These are phyloP conservation scores for Ips typographus DNA, from an alignment of 1,140 invertebrate genomes.

Conservation along the genomic window DNA sequence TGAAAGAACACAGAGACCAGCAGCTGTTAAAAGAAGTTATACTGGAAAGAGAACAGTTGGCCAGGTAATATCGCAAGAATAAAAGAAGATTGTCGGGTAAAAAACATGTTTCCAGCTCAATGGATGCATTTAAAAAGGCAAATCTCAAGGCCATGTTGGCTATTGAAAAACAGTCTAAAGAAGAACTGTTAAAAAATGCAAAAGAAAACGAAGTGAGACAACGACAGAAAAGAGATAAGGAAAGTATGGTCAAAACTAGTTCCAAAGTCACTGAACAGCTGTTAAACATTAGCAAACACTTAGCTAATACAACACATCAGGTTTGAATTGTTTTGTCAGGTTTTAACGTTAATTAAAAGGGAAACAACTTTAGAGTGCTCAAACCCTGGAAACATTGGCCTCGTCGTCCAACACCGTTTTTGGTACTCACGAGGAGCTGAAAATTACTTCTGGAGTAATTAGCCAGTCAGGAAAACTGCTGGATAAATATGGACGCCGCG, in stretches of 20 bases:
- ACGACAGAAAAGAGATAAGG: conserved; percentile 65
- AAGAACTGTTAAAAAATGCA: conserved; percentile 64
- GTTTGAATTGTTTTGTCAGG: conserved; percentile 6
- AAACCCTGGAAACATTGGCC: conserved; percentile 80
- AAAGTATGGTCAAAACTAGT: conserved; percentile 65
- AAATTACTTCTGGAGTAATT: conserved; percentile 82
- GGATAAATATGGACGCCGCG: conserved; percentile 90
- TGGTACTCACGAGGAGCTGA: conserved; percentile 81
- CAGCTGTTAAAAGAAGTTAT: conserved; percentile 65
- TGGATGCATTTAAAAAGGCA: conserved; percentile 75
- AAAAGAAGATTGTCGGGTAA: neutral
- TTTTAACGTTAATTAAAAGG: neutral
- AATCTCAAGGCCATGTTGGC: conserved; percentile 72
- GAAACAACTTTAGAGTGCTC: conserved; percentile 61
- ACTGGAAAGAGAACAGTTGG: conserved; percentile 67
- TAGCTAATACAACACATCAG: conserved; percentile 81
- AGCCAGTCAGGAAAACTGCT: conserved; percentile 85
- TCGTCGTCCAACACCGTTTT: conserved; percentile 64
- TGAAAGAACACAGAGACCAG: conserved; percentile 64
- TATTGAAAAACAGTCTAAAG: conserved; percentile 72
- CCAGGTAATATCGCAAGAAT: conserved; percentile 51
- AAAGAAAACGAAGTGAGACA: conserved; percentile 61
- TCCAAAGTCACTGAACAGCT: conserved; percentile 80
- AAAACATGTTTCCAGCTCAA: conserved; percentile 55
- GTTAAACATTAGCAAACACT: conserved; percentile 74